Evolutionary conservation across 2,113 vertebrate species (phyloP), one percentile per base, ranked within the genome.

Genomic region (Pteruthius melanotis): DNA sequence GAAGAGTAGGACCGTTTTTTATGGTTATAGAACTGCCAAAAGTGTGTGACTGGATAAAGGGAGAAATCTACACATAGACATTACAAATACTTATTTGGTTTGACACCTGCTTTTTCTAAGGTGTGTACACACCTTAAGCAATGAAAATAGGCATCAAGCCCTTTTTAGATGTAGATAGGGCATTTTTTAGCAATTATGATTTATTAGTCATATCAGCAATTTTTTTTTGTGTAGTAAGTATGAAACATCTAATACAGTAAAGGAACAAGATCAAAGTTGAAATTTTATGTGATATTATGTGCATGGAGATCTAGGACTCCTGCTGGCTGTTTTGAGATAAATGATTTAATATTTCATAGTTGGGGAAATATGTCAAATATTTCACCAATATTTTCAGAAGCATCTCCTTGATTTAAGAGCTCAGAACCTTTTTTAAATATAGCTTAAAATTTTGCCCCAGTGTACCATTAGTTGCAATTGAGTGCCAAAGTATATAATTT

Each of bases 131-230:
- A 30, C 9, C 8, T 69, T 65, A 69, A 78, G 10, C 7, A 63
- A 79, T 40, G 7, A 56, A 69, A 50, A 44, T 1, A 39, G 31
- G 10, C 6, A 22, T 31, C 27, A 83, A 63, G 3, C 7, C 5
- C 16, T 68, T 14, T 82, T 59, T 47, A 64, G 39, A 59, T 33
- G 31, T 4, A 74, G 2, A 3, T 24, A n/a, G 15, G 4, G 1
- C 1, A 6, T 24, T 1, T 56, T 40, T n/a, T 8, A 45, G 4
- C 0, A 5, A 30, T 45, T 44, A 33, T 37, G 15, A 53, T 60
- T 72, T 80, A 37, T 47, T 74, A 39, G 15, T 52, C 3, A 60
- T 87, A 39, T 30, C 60, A 59, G 12, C 61, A 64, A 47, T 12
- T 39, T 1, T 44, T 70, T 65, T 83, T 59, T 60, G 2, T 86